These are phyloP conservation scores for Diadegma fenestrale DNA, from an alignment of 2,888 invertebrate species.

Conservation along the genomic window DNA sequence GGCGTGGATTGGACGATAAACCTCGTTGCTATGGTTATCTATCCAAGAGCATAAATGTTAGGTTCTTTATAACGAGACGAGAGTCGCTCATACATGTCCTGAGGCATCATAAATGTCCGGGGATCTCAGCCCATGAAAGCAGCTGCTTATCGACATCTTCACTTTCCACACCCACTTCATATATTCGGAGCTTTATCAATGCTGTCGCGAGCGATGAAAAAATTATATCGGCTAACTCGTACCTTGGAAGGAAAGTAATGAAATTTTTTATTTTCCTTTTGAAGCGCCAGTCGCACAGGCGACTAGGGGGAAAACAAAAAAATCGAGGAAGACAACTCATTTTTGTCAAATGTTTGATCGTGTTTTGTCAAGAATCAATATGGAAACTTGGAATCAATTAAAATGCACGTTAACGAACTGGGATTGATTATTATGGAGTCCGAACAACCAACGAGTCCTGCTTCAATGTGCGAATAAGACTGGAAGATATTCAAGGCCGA, in stretches of 20 bases:
- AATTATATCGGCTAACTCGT: neutral
- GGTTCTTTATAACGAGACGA: conserved; percentile 11
- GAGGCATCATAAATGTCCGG: conserved; percentile 23
- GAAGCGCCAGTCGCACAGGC: neutral
- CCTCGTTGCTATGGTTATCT: conserved; percentile 12
- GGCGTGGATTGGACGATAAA: conserved; percentile 11
- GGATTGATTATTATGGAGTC: neutral
- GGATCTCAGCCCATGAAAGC: neutral
- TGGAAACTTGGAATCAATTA: neutral
- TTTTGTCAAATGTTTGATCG: neutral
- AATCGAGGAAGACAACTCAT: neutral
- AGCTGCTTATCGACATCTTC: conserved; percentile 21
- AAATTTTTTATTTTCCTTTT: neutral
- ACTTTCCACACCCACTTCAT: conserved; percentile 4
- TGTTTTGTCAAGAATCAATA: neutral
- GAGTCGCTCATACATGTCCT: neutral
- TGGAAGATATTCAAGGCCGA: neutral
- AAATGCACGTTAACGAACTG: neutral
- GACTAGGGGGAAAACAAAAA: neutral
- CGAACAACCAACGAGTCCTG: neutral
- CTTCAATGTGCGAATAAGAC: neutral
- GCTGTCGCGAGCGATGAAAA: neutral
- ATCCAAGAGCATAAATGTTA: conserved; percentile 20
- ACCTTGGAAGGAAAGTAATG: neutral
- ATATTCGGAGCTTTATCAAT: conserved; percentile 21